Evolutionary conservation across 2,113 vertebrate species (phyloP).

Genomic region (Caranx melampygus): DNA sequence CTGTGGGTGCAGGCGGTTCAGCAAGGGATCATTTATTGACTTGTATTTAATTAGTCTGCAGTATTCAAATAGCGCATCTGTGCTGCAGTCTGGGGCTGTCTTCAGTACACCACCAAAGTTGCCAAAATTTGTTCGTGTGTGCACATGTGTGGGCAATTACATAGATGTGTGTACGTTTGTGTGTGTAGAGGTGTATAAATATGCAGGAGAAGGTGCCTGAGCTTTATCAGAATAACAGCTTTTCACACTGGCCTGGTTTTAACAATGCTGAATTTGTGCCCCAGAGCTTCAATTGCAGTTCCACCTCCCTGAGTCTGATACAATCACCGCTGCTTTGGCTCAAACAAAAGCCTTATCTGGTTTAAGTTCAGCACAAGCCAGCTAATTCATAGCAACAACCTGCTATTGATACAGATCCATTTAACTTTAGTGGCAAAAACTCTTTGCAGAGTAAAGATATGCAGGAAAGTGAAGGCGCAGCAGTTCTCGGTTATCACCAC

Average conservation of each 20-base stretch:
- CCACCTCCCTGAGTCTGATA: constrained; percentile 34
- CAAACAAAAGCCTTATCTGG: constrained; percentile 41
- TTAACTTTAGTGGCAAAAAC: constrained; percentile 16
- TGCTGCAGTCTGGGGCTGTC: constrained; percentile 50
- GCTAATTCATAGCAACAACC: constrained; percentile 7
- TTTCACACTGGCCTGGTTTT: constrained; percentile 48
- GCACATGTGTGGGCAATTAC: neutral
- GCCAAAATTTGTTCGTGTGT: constrained; percentile 19
- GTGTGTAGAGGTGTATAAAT: neutral
- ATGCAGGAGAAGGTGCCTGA: neutral
- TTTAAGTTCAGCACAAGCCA: constrained; percentile 37
- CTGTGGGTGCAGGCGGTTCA: constrained; percentile 34
- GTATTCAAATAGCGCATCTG: constrained; percentile 64
- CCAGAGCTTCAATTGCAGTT: constrained; percentile 21
- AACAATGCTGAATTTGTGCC: constrained; percentile 28
- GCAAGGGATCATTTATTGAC: constrained; percentile 68
- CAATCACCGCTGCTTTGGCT: constrained; percentile 37
- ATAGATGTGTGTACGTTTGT: neutral
- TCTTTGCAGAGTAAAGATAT: neutral
- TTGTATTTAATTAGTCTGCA: constrained; percentile 75
- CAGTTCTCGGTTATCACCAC: constrained; percentile 20
- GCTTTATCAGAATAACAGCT: constrained; percentile 47
- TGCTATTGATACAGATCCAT: constrained; percentile 34
- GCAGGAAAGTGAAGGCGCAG: constrained; percentile 13
- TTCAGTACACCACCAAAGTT: constrained; percentile 16